Base-by-base conservation (phyloP, 2,888 invertebrate species). In the Agrypnus murinus region DNA sequence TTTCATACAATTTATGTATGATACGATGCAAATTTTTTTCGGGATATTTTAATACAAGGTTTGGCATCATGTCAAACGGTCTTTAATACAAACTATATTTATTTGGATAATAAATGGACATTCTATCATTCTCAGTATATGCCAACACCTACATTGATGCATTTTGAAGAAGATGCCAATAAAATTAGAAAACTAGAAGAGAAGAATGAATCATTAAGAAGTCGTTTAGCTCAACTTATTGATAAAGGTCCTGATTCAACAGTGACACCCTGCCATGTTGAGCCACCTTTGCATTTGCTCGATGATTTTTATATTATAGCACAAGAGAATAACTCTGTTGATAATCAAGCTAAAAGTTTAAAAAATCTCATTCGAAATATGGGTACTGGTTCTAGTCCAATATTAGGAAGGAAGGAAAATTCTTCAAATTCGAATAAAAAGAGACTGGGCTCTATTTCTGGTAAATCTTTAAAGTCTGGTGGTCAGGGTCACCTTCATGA, bases 281-380 rank as follows among this genome's bases (percentile, higher is more conserved):
- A 92, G 83, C 90, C 93, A 0, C 93, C 95, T 0, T 85, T 91
- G 6, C 95, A 95, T 67, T 88, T 97, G 38, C 92, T 96, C 77
- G 97, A 97, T 84, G 97, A 97, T 85, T 97, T 97, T 86, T 95
- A 93, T 81, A 94, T 95, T 17, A 93, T 96, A 74, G 95, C 96
- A 8, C 92, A 94, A 81, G 96, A 92, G 82, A 90, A 89, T 82
- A 17, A 83, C 32, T 69, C 9, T 59, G 77, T 79, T 9, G 92
- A 92, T 69, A 90, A 86, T 76, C 93, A 94, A 84, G 92, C 93
- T 0, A 92, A 92, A 79, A 93, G 94, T 0, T 86, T 96, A 14
- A 91, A 94, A 75, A 92, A 90, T 78, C 87, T 96, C 0, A 92
- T 96, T 72, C 88, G 93, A 57, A 95, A 95, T 80, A 95, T 96